Conservation (phyloP, 1,140 invertebrate species). For the Sarcophaga bullata region DNA sequence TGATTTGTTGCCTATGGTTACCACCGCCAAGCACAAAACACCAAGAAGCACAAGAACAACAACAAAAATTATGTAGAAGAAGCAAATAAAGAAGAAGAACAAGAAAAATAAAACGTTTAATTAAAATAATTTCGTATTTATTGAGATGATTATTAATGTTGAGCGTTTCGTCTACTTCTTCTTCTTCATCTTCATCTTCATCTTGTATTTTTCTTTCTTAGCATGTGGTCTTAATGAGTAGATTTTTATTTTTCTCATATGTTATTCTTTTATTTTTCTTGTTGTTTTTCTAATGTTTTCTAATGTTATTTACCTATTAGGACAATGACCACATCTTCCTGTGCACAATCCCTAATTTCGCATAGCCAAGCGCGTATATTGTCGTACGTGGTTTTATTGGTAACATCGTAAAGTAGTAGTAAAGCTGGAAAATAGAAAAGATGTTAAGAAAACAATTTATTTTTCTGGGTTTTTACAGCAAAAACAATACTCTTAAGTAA, state of each 20-base stretch:
- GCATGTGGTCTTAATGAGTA: no score
- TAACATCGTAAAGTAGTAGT: constrained; percentile 91
- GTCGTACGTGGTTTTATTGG: constrained; percentile 87
- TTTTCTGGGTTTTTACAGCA: no score
- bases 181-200: no score
- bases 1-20: constrained; percentile 80
- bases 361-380: constrained; percentile 90
- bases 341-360: constrained; percentile 86
- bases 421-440: constrained; percentile 73
- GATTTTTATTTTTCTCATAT: no score
- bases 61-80: background rate
- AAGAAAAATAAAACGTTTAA: background rate
- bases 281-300: no score
- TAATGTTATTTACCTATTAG: constrained; percentile 76
- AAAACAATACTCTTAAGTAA: no score
- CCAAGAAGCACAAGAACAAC: background rate
- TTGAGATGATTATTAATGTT: background rate
- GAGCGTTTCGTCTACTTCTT: no score
- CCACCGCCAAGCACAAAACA: background rate
- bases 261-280: no score
- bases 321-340: constrained; percentile 89
- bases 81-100: background rate
- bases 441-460: no score
- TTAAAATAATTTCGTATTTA: constrained; percentile 10
- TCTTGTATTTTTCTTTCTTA: no score